Conservation (phyloP, 2,797 vertebrate genomes). For the Epinephelus malabaricus region DNA sequence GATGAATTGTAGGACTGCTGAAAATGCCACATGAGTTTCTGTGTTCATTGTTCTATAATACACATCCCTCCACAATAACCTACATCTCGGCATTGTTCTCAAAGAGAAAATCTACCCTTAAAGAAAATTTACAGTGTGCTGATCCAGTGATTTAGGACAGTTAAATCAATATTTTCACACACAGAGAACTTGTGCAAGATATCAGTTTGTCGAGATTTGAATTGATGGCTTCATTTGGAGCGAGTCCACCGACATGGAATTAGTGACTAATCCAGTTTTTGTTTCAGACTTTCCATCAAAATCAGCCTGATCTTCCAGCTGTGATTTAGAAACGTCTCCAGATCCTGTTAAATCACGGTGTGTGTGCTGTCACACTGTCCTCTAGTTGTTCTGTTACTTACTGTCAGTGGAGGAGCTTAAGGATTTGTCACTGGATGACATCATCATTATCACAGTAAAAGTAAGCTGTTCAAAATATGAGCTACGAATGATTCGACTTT, state of each 20-base stretch:
- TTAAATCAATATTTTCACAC: background rate
- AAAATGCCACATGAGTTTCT: too few species aligned
- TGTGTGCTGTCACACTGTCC: conserved; percentile 31
- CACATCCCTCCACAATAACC: background rate
- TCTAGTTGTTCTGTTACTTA: conserved; percentile 7
- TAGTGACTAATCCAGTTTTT: conserved; percentile 23
- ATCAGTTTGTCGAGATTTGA: background rate
- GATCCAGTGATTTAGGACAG: background rate
- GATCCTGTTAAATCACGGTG: conserved; percentile 20
- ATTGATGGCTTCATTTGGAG: conserved; percentile 10
- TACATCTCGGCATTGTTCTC: background rate
- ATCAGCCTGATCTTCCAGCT: conserved; percentile 2
- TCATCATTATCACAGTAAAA: conserved; percentile 6
- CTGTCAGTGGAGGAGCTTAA: background rate
- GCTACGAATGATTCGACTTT: too few species aligned
- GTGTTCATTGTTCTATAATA: background rate
- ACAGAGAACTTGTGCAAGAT: background rate
- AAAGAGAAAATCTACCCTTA: background rate
- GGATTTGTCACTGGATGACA: conserved; percentile 41
- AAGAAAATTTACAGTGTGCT: background rate
- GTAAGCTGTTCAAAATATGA: background rate
- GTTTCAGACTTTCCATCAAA: conserved; percentile 12
- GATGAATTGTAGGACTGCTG: too few species aligned
- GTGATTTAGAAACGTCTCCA: conserved; percentile 32
- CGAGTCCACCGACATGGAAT: background rate